Conservation (phyloP, 2,888 invertebrate species). For the Drosophila siamana region DNA sequence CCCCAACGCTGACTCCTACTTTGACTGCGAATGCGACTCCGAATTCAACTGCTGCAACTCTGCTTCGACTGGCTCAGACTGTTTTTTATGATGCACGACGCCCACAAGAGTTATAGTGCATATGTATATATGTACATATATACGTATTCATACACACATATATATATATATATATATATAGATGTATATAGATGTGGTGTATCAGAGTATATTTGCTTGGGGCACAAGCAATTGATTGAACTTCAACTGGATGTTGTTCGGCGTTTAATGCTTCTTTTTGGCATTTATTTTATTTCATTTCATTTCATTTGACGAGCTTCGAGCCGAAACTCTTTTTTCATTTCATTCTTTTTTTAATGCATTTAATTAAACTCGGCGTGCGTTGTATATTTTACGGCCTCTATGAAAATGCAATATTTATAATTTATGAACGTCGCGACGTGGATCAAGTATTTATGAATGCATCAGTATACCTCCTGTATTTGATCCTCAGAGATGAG, state of each 20-base stretch:
- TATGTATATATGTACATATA: constrained; percentile 6
- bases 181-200: background rate
- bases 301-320: background rate
- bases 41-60: constrained; percentile 21
- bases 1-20: constrained; percentile 27
- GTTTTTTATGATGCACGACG: constrained; percentile 79
- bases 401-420: constrained; percentile 19
- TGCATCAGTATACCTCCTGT: constrained; percentile 82
- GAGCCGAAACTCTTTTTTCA: constrained; percentile 10
- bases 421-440: constrained; percentile 36
- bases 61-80: constrained; percentile 53
- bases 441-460: background rate
- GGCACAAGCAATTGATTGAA: constrained; percentile 70
- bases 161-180: constrained; percentile 9
- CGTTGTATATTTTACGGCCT: constrained; percentile 10
- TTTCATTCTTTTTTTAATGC: no score
- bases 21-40: constrained; percentile 31
- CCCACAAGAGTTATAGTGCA: constrained; percentile 71
- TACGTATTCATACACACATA: no score
- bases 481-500: constrained; percentile 84
- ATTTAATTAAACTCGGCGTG: constrained; percentile 35
- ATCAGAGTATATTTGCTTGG: constrained; percentile 14
- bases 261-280: constrained; percentile 40
- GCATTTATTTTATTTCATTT: constrained; percentile 36
- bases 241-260: constrained; percentile 48